Percentiles rank a stretch among this genome's conserved stretches.
Conservation (phyloP, 2,888 invertebrate genomes). For the Apomyelois bistriatella region DNA sequence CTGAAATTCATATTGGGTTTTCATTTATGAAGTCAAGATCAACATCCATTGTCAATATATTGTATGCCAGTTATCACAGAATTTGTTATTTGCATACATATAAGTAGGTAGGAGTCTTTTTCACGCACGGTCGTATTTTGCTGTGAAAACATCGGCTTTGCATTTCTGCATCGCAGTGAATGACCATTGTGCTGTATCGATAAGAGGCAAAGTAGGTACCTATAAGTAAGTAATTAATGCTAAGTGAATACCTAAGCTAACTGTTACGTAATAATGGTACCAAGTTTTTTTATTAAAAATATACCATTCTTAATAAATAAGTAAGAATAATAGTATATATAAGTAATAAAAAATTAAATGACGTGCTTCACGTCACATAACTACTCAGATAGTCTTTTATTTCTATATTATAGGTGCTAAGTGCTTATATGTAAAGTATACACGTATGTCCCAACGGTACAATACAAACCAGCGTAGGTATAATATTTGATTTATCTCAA, state of each 20-base stretch:
- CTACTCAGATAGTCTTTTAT: too few relatives aligned
- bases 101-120: not conserved
- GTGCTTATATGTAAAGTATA: not conserved
- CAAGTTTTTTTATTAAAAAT: too few relatives aligned
- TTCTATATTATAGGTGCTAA: not conserved
- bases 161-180: not conserved
- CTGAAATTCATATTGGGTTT: too few relatives aligned
- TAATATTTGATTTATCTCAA: conserved; percentile 8
- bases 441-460: not conserved
- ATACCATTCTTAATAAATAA: too few relatives aligned
- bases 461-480: not conserved
- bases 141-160: not conserved
- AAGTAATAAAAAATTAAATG: too few relatives aligned
- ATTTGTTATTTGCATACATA: not conserved
- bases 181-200: not conserved
- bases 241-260: too few relatives aligned
- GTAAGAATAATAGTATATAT: too few relatives aligned
- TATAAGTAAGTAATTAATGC: not conserved
- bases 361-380: too few relatives aligned
- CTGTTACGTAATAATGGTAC: too few relatives aligned
- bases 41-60: too few relatives aligned
- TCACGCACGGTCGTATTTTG: not conserved
- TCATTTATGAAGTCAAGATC: too few relatives aligned
- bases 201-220: not conserved
- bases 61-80: not conserved